Evolutionary conservation across 2,113 vertebrate species (phyloP).

Genomic region (Erythrolamprus reginae): DNA sequence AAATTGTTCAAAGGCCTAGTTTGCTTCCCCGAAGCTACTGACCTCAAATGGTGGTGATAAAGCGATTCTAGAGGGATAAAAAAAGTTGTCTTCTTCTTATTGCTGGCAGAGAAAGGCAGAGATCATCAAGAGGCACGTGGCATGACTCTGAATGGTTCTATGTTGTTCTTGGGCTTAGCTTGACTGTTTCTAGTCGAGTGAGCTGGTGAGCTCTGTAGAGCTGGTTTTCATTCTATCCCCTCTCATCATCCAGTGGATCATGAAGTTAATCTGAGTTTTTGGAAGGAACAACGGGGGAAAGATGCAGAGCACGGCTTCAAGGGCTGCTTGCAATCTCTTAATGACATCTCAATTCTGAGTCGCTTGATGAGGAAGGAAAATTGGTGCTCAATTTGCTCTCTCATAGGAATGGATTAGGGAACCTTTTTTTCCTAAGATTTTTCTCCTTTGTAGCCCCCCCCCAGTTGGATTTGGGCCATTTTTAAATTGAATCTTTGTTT

Average conservation of each 20-base stretch:
- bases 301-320: neutral
- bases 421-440: neutral
- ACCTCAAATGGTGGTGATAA: neutral
- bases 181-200: neutral
- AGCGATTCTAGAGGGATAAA: neutral
- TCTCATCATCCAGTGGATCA: neutral
- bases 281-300: neutral
- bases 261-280: neutral
- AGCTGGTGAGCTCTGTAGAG: neutral
- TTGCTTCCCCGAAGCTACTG: neutral
- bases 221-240: neutral
- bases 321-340: neutral
- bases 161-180: neutral
- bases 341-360: neutral
- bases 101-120: neutral
- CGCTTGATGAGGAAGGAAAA: neutral
- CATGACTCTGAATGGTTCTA: neutral
- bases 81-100: neutral
- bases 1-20: neutral
- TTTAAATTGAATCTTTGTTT: neutral
- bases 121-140: neutral
- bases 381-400: neutral
- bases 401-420: neutral
- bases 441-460: neutral
- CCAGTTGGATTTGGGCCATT: neutral